Base-by-base conservation (phyloP, 2,113 vertebrate species). In the Polypterus senegalus region DNA sequence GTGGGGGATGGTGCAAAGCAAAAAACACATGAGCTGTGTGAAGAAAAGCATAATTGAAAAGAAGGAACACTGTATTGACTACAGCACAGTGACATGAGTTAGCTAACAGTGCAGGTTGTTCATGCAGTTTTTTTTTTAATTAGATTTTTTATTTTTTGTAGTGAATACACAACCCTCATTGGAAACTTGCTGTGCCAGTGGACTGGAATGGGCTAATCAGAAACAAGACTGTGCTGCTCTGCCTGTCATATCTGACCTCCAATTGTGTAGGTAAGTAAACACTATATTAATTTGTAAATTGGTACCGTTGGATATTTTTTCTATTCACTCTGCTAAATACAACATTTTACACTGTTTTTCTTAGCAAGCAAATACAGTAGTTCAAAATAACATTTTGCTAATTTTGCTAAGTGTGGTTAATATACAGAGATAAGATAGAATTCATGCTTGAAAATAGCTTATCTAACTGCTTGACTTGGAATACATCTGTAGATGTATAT, bases 161-260 rank as follows among this genome's bases (percentile, higher is more conserved):
- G 81, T 3, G 6, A 63, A 48, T 9, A 74, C 86, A 59, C 83
- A 88, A n/a, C 59, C 79, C 47, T 71, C 86, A 1, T 57, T 91
- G 65, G 88, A 92, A 58, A 73, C 86, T 46, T 98, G 96, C 78
- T 98, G 96, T 67, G 76, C 83, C 3, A 86, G 91, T 3, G 94
- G 96, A 43, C 76, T 85, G 48, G 87, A 76, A 3, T 86, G 77
- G 67, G 94, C 85, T 57, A 80, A 61, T 1, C 71, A 83, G 54
- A 83, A 83, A 54, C 72, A 75, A 64, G 85, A 86, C 64, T 98
- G 96, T 63, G 55, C 77, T 3, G 74, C 82, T 1, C 71, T 92
- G 54, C 89, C 83, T 0, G 80, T 88, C 5, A 62, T 85, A 64
- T 83, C 90, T 0, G 83, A 75, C 47, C 90, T 88, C 49, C 77